Conservation (phyloP, 1,140 invertebrate species). For the Nixonia krombeini region DNA sequence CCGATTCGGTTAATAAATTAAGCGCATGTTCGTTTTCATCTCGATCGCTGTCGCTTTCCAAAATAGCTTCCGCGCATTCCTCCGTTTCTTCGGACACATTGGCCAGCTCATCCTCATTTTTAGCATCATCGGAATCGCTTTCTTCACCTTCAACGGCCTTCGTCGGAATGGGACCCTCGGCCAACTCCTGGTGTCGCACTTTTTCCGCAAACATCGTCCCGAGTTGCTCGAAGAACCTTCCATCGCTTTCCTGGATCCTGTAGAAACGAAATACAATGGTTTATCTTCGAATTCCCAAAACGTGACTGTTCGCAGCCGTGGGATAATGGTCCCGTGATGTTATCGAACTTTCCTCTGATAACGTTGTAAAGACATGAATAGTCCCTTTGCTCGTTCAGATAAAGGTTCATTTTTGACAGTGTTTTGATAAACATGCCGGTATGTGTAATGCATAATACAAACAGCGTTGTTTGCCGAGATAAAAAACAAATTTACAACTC, state of each 20-base stretch:
- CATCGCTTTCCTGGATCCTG: constrained; percentile 84
- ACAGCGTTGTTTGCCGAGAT: too few relatives aligned
- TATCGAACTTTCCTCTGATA: too few relatives aligned
- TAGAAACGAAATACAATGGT: constrained; percentile 58
- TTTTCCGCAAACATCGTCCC: constrained; percentile 81
- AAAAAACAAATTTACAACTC: too few relatives aligned
- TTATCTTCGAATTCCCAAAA: too few relatives aligned
- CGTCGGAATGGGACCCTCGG: constrained; percentile 54
- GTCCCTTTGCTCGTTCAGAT: too few relatives aligned
- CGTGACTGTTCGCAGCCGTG: too few relatives aligned
- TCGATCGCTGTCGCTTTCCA: constrained; percentile 72
- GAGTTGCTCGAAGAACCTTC: constrained; percentile 85
- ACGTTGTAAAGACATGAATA: too few relatives aligned
- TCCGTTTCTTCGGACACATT: constrained; percentile 53
- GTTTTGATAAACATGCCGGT: too few relatives aligned
- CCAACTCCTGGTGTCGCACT: constrained; percentile 53
- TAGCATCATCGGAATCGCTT: constrained; percentile 40
- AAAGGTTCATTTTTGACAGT: too few relatives aligned
- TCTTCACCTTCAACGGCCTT: constrained; percentile 28
- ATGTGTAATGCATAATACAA: too few relatives aligned
- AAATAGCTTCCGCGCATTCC: constrained; percentile 61
- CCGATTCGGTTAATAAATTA: constrained; percentile 73
- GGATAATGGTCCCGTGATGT: too few relatives aligned
- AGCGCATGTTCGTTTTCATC: constrained; percentile 70
- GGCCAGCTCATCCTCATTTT: constrained; percentile 59